Evolutionary conservation across 2,888 invertebrate species (phyloP).

Genomic region (Ctenicera cuprea): DNA sequence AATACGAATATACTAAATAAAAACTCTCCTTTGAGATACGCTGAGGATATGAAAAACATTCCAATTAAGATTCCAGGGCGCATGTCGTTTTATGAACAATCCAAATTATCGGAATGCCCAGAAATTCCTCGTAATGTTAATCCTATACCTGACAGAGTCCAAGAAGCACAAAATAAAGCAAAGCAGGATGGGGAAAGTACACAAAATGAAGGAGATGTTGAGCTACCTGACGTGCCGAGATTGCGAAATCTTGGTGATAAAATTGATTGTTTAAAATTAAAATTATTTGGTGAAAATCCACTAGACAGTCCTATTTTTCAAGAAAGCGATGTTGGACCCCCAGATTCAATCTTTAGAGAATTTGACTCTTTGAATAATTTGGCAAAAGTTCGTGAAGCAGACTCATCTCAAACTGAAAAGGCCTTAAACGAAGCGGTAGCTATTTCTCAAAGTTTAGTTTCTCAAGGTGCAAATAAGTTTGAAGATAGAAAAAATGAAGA

Average conservation of each 20-base stretch:
- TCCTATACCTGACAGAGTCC: conserved; percentile 74
- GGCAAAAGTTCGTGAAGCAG: not conserved
- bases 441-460: not conserved
- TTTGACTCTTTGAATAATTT: not conserved
- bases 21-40: conserved; percentile 80
- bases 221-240: conserved; percentile 72
- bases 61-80: conserved; percentile 80
- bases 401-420: not conserved
- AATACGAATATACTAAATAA: conserved; percentile 71
- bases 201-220: conserved; percentile 58
- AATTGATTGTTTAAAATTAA: conserved; percentile 83
- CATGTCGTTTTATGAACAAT: conserved; percentile 82
- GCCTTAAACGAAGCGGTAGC: not conserved
- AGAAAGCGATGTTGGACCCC: conserved; percentile 74
- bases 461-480: not conserved
- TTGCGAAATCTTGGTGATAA: conserved; percentile 81
- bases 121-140: conserved; percentile 76
- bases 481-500: not conserved
- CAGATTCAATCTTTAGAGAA: conserved; percentile 70
- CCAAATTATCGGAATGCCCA: conserved; percentile 75
- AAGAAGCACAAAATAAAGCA: conserved; percentile 66
- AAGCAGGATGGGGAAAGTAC: conserved; percentile 58
- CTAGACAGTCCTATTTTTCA: conserved; percentile 84
- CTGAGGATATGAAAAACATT: conserved; percentile 78
- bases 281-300: conserved; percentile 85